Conservation (phyloP, 2,888 invertebrate species). For the Perithous albicinctus region DNA sequence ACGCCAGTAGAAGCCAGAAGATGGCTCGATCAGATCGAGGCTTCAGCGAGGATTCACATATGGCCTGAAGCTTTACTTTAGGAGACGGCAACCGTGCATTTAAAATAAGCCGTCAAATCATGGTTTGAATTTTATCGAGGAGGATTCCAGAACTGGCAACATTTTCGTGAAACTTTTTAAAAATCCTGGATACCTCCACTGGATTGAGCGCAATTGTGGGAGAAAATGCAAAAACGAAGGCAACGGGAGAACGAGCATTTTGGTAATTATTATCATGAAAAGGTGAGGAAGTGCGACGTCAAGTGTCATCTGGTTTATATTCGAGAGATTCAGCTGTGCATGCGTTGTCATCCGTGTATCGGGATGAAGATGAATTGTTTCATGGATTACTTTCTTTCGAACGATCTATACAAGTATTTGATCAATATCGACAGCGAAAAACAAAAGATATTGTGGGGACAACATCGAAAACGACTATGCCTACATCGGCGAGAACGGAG, state of each 20-base stretch:
- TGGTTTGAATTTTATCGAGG: slow-evolving; percentile 52
- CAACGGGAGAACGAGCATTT: slow-evolving; percentile 51
- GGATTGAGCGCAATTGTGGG: slow-evolving; percentile 57
- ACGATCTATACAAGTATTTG: slow-evolving; percentile 19
- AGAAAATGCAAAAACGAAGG: slow-evolving; percentile 53
- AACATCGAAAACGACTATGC: not conserved
- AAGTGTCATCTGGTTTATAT: slow-evolving; percentile 51
- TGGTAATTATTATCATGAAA: slow-evolving; percentile 62
- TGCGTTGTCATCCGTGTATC: slow-evolving; percentile 32
- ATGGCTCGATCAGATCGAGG: slow-evolving; percentile 64
- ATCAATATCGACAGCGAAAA: slow-evolving; percentile 18
- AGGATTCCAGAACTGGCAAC: slow-evolving; percentile 49
- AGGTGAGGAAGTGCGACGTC: slow-evolving; percentile 59
- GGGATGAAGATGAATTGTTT: slow-evolving; percentile 16
- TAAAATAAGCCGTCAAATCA: slow-evolving; percentile 51
- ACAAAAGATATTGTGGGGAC: not conserved
- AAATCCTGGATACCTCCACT: slow-evolving; percentile 48
- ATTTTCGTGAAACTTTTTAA: slow-evolving; percentile 50
- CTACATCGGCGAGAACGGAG: not conserved
- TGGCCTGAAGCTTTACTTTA: slow-evolving; percentile 61
- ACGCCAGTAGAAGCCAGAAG: slow-evolving; percentile 54
- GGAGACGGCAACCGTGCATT: too few species aligned
- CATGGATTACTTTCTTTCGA: slow-evolving; percentile 47
- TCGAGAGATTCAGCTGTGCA: slow-evolving; percentile 55
- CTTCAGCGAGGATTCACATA: slow-evolving; percentile 50